phyloP scores from a whole-genome alignment of 2,888 invertebrate species.

The Pheosia gnoma region DNA sequence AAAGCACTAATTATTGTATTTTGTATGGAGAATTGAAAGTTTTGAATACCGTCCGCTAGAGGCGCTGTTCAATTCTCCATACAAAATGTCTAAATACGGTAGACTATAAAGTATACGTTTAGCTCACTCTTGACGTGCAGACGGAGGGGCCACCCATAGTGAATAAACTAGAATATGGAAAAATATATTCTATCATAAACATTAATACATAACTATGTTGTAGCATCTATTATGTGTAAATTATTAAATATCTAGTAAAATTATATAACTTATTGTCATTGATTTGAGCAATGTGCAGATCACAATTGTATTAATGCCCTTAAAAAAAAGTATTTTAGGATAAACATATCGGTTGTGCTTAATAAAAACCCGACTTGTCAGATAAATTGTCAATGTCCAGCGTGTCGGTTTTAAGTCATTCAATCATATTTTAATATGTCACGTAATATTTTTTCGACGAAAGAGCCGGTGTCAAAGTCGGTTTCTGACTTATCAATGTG shows the following conservation, averaged over 20 bases:
- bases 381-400: conserved; percentile 3
- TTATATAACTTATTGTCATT: conserved; percentile 27
- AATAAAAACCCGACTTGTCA: neutral
- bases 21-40: too few species aligned
- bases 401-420: neutral
- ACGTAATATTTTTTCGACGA: too few species aligned
- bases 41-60: too few species aligned
- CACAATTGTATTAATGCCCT: conserved; percentile 35
- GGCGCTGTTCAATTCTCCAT: too few species aligned
- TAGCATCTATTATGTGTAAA: neutral
- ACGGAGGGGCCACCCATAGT: too few species aligned
- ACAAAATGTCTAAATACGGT: too few species aligned
- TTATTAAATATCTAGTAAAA: conserved; percentile 4
- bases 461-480: neutral
- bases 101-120: too few species aligned
- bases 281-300: conserved; percentile 32
- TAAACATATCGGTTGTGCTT: neutral
- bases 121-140: too few species aligned
- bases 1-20: too few species aligned
- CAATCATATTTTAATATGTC: neutral
- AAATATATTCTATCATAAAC: neutral
- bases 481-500: neutral
- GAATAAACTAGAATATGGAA: too few species aligned
- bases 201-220: neutral
- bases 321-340: conserved; percentile 8